phyloP scores from a whole-genome alignment of 2,797 vertebrate species.

The Eospalax fontanierii region DNA sequence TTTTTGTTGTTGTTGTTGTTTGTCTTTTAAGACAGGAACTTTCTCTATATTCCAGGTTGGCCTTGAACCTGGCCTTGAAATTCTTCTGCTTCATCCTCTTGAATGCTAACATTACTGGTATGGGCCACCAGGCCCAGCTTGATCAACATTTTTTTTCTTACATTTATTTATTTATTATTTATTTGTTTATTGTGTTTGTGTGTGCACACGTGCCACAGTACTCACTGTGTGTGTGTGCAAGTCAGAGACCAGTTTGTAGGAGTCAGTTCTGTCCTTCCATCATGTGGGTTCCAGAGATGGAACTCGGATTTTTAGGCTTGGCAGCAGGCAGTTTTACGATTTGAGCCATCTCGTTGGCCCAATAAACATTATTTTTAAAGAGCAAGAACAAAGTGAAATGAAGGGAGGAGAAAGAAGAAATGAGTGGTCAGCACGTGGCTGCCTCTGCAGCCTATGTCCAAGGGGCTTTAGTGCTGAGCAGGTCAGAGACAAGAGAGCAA shows the following conservation, averaged over 20 bases:
- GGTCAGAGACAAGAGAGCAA: background rate
- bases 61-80: background rate
- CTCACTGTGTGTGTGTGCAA: no score
- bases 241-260: no score
- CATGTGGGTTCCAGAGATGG: background rate
- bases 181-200: no score
- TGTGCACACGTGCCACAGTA: no score
- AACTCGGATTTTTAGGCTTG: background rate
- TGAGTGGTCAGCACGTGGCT: background rate
- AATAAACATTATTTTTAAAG: background rate
- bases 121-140: no score
- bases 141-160: no score
- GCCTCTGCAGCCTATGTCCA: background rate
- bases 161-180: no score
- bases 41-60: background rate
- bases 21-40: background rate
- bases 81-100: background rate
- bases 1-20: background rate
- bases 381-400: constrained; percentile 8
- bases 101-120: no score
- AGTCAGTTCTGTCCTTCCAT: no score
- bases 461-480: background rate
- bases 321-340: no score
- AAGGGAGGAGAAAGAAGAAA: background rate
- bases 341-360: background rate